Base-by-base conservation (phyloP, 2,113 vertebrate genomes). In the Clarias magur region DNA sequence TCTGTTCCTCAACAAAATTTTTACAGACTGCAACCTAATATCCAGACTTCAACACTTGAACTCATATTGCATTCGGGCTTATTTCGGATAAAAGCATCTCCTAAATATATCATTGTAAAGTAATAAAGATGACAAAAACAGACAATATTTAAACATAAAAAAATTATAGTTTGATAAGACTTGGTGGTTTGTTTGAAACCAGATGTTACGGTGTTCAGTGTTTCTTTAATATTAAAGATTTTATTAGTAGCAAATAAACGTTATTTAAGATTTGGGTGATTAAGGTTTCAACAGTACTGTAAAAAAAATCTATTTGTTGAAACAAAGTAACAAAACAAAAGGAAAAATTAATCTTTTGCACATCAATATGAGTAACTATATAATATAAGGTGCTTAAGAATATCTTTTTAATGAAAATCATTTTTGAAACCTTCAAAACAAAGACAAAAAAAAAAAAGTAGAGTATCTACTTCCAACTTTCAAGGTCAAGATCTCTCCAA, bases 381-480 rank as follows among this genome's bases (percentile, higher is more conserved):
- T 80, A 68, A 68, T 86, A 42, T 42, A 93, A 93, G 92, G 92
- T 93, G 93, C 93, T 90, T 87, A 59, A 81, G 68, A 81, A 70
- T 42, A 34, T 59, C 27, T 30, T 84, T 30, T 75, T 10, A 13
- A 91, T 91, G 86, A 87, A 92, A 93, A 78, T 81, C 81, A 81
- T 84, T 85, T 85, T 84, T 60, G 90, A 81, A 92, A 86, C 87
- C 89, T 91, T 90, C 90, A 48, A 48, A 48, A 48, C 67, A 91
- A 87, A 84, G 80, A 89, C 91, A 92, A 73, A 25, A 91, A 92
- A 92, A 73, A 25, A 91, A 92, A 93, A 92, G 68, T 88, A 48
- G 7, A 48, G 90, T 91, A 89, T 91, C 91, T 85, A 89, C 90
- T 67, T 91, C 80, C 17, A 79, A 79, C 54, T 19, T 59, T 34